These are phyloP conservation scores for Siphonodentalium dalli DNA, from an alignment of 2,888 invertebrate species.

Conservation along the genomic window DNA sequence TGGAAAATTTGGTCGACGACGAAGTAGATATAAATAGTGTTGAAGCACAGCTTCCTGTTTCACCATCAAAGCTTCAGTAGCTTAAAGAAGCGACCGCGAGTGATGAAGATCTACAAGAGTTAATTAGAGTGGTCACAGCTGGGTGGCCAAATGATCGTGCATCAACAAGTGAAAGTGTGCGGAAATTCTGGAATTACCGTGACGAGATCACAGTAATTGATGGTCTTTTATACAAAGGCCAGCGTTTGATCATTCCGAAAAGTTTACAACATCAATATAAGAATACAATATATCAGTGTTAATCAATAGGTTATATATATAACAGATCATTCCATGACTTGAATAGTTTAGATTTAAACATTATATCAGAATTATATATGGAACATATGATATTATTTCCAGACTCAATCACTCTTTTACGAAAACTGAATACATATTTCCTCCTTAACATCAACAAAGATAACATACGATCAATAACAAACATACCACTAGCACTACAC, in stretches of 20 bases:
- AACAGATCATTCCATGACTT: too few relatives aligned
- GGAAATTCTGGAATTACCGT: conserved; percentile 20
- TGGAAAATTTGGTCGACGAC: not conserved
- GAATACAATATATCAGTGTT: too few relatives aligned
- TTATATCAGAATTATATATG: too few relatives aligned
- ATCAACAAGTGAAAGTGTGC: not conserved
- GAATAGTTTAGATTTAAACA: too few relatives aligned
- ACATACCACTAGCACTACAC: too few relatives aligned
- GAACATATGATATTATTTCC: too few relatives aligned
- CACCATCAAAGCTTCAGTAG: conserved; percentile 2
- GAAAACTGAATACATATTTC: too few relatives aligned
- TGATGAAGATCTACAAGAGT: not conserved
- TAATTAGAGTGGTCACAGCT: not conserved
- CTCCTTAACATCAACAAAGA: too few relatives aligned
- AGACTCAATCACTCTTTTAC: too few relatives aligned
- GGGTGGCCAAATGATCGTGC: conserved; percentile 6
- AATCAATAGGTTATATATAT: too few relatives aligned
- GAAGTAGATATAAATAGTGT: not conserved
- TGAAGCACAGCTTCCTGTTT: conserved; percentile 3
- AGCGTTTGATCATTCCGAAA: conserved; percentile 13
- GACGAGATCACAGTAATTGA: conserved; percentile 22
- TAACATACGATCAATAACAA: too few relatives aligned
- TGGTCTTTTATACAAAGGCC: conserved; percentile 16
- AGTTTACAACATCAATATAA: conserved; percentile 13
- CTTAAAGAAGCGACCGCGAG: conserved; percentile 1